phyloP scores from a whole-genome alignment of 64 coral and sea anemone species.

The Stichodactyla mertensii region DNA sequence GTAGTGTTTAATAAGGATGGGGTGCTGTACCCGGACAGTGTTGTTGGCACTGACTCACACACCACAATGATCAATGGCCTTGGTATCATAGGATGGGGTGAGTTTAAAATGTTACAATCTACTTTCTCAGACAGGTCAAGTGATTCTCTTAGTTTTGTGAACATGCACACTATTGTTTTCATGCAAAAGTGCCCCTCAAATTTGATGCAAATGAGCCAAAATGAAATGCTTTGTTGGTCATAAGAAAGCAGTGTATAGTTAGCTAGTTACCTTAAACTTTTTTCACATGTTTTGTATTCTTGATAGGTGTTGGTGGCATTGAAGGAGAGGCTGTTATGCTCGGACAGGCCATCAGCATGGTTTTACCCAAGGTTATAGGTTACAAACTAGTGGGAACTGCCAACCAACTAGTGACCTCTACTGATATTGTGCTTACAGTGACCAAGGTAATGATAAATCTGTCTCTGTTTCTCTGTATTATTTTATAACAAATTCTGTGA shows the following conservation, averaged over 20 bases:
- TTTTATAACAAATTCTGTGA: too few relatives aligned
- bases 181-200: too few relatives aligned
- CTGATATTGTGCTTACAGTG: constrained; percentile 93
- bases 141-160: too few relatives aligned
- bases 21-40: constrained; percentile 83
- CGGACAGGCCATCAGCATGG: constrained; percentile 97
- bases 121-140: not conserved
- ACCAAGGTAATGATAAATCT: constrained; percentile 61
- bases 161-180: too few relatives aligned
- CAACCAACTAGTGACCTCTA: constrained; percentile 74
- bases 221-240: too few relatives aligned
- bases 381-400: constrained; percentile 89
- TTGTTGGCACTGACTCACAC: constrained; percentile 95
- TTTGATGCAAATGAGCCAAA: too few relatives aligned
- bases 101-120: not conserved
- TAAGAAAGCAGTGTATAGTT: too few relatives aligned
- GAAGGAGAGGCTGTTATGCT: constrained; percentile 98
- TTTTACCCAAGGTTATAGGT: constrained; percentile 88
- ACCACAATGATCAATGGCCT: constrained; percentile 99
- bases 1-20: constrained; percentile 64
- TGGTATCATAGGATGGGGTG: constrained; percentile 96
- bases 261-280: too few relatives aligned
- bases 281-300: not conserved
- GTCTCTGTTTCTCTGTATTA: too few relatives aligned
- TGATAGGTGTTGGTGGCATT: constrained; percentile 95